Conservation (phyloP, 2,113 vertebrate genomes). For the Cricetomys ansorgei region DNA sequence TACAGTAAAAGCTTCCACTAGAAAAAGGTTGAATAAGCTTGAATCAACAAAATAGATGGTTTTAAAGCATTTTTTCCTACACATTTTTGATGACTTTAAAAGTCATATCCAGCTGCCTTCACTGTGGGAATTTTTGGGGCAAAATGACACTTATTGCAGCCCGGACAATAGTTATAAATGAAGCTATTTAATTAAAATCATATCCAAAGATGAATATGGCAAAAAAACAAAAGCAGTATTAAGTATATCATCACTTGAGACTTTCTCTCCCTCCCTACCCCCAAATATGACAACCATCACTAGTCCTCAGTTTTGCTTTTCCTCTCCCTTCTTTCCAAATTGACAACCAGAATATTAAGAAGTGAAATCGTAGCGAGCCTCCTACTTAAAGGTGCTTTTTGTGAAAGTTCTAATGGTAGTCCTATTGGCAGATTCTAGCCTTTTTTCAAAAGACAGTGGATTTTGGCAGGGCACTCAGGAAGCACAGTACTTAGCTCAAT, state of each 20-base stretch:
- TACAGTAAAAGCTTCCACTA: slow-evolving; percentile 77
- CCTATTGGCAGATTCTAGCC: background rate
- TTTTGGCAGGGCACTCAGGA: slow-evolving; percentile 56
- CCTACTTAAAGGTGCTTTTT: slow-evolving; percentile 47
- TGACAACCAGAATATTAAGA: slow-evolving; percentile 44
- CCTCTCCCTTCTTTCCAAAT: slow-evolving; percentile 42
- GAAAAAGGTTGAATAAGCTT: slow-evolving; percentile 79
- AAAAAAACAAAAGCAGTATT: slow-evolving; percentile 12
- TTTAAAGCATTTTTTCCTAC: slow-evolving; percentile 72
- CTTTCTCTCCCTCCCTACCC: background rate
- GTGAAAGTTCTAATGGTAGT: slow-evolving; percentile 61
- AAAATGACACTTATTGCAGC: slow-evolving; percentile 37
- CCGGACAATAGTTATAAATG: slow-evolving; percentile 56
- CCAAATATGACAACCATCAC: slow-evolving; percentile 4
- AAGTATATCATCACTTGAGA: background rate
- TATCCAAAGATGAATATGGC: background rate
- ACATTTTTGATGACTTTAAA: slow-evolving; percentile 74
- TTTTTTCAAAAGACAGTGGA: slow-evolving; percentile 58
- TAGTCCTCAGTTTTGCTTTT: slow-evolving; percentile 40
- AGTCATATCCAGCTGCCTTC: slow-evolving; percentile 57
- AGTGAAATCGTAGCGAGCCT: slow-evolving; percentile 49
- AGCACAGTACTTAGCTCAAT: slow-evolving; percentile 52
- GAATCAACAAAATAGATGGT: slow-evolving; percentile 78
- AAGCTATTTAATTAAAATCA: slow-evolving; percentile 56
- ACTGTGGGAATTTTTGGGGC: slow-evolving; percentile 55